phyloP scores from a whole-genome alignment of 2,797 vertebrate genomes.

The Coranthus polyacanthus region DNA sequence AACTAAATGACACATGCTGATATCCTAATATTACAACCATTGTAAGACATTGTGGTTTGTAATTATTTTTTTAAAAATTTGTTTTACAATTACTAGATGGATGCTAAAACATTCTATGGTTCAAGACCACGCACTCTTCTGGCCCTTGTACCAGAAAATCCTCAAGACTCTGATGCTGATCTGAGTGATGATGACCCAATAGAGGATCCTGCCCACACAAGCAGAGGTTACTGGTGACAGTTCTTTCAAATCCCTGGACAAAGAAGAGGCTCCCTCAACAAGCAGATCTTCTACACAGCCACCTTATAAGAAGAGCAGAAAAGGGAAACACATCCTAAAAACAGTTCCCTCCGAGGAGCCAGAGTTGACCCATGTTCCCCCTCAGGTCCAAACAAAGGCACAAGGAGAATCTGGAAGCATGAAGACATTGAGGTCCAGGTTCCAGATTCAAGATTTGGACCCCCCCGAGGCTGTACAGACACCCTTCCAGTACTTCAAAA shows the following conservation, averaged over 20 bases:
- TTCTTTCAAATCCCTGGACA: conserved; percentile 24
- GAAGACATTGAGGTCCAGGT: conserved; percentile 9
- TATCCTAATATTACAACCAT: too few relatives aligned
- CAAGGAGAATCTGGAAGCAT: background rate
- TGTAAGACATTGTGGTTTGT: background rate
- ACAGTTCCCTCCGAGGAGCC: background rate
- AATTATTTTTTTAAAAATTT: background rate
- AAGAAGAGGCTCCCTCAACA: conserved; percentile 9
- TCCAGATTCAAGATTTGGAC: conserved; percentile 18
- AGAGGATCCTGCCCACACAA: conserved; percentile 18
- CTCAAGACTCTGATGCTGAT: conserved; percentile 16
- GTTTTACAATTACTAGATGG: background rate
- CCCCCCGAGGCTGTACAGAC: conserved; percentile 24
- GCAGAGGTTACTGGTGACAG: background rate
- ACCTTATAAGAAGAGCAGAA: conserved; percentile 5
- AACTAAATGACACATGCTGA: too few relatives aligned
- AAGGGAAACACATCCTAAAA: conserved; percentile 22
- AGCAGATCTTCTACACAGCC: background rate
- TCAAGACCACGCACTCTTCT: background rate
- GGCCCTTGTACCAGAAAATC: conserved; percentile 15
- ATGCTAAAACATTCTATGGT: conserved; percentile 15
- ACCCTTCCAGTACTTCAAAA: conserved; percentile 52
- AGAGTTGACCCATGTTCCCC: background rate
- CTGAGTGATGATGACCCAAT: conserved; percentile 18
- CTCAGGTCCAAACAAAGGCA: background rate